A percentile compares a stretch with the other conserved stretches of the same genome.
Evolutionary conservation across 2,888 invertebrate genomes (phyloP).

Genomic region (Bimastos eiseni): DNA sequence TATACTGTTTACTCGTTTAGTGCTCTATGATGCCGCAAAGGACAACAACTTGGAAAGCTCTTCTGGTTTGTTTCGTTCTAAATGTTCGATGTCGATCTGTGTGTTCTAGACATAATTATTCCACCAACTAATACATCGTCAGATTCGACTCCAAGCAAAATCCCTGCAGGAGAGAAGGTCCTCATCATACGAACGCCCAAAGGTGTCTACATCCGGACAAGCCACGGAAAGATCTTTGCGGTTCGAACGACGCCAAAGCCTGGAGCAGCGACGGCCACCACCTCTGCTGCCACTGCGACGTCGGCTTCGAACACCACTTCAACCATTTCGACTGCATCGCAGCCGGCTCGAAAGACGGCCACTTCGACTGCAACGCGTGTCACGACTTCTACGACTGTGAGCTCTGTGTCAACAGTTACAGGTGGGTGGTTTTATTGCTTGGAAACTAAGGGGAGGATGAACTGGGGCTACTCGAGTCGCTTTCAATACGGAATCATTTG

Average conservation of each 20-base stretch:
- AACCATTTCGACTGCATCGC: background rate
- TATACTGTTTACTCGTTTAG: too few species aligned
- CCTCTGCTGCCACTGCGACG: conserved; percentile 15
- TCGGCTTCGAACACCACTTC: conserved; percentile 17
- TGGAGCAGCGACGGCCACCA: conserved; percentile 26
- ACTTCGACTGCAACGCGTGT: background rate
- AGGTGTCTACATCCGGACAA: conserved; percentile 81
- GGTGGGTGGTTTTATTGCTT: background rate
- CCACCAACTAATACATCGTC: conserved; percentile 86
- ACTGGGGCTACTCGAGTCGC: too few species aligned
- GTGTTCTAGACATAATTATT: conserved; percentile 54
- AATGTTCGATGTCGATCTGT: background rate
- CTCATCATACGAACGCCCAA: conserved; percentile 92
- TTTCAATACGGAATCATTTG: too few species aligned
- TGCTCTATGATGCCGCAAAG: background rate
- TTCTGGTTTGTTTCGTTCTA: background rate
- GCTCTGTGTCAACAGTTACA: background rate
- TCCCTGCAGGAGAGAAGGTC: conserved; percentile 91
- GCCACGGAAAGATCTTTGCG: conserved; percentile 47
- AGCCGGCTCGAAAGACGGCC: background rate
- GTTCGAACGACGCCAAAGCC: conserved; percentile 44
- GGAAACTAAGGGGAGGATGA: too few species aligned
- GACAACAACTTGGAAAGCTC: too few species aligned
- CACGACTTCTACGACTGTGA: conserved; percentile 24
- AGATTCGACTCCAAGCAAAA: conserved; percentile 82